Percentiles rank a stretch among this genome's conserved stretches.
Evolutionary conservation across 1,140 invertebrate genomes (phyloP).

Genomic region (Sycophaga agraensis): DNA sequence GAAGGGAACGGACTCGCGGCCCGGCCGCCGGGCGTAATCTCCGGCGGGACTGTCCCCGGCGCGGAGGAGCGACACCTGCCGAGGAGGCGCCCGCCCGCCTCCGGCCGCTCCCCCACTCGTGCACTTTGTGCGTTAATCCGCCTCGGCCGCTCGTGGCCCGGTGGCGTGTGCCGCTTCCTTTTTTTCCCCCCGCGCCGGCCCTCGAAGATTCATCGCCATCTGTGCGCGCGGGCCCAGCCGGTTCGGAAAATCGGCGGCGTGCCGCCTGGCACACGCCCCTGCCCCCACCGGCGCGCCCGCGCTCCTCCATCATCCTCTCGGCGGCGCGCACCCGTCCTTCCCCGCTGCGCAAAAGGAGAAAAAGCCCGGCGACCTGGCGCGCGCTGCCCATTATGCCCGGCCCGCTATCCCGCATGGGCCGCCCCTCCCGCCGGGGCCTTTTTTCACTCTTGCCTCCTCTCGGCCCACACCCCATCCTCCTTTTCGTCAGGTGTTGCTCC

Average conservation of each 20-base stretch:
- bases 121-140: background rate
- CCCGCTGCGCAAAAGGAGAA: no score
- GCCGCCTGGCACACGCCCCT: constrained; percentile 3
- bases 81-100: background rate
- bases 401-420: no score
- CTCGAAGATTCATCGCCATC: constrained; percentile 19
- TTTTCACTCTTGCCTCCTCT: background rate
- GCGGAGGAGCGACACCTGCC: no score
- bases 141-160: background rate
- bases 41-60: no score
- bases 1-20: no score
- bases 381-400: no score
- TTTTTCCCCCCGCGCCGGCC: background rate
- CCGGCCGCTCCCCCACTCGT: background rate
- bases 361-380: no score
- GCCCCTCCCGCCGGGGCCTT: no score
- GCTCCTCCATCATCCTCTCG: constrained; percentile 7
- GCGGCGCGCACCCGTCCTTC: background rate
- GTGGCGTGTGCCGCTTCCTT: no score
- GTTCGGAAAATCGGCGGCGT: background rate
- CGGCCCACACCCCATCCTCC: no score
- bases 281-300: background rate
- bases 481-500: constrained; percentile 17
- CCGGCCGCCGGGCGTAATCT: no score
- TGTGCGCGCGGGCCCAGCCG: background rate